Percentiles rank a stretch among this genome's conserved stretches.
These are phyloP conservation scores for Caenorhabditis sp. DNA, from an alignment of 2,888 invertebrate genomes.

Conservation along the genomic window DNA sequence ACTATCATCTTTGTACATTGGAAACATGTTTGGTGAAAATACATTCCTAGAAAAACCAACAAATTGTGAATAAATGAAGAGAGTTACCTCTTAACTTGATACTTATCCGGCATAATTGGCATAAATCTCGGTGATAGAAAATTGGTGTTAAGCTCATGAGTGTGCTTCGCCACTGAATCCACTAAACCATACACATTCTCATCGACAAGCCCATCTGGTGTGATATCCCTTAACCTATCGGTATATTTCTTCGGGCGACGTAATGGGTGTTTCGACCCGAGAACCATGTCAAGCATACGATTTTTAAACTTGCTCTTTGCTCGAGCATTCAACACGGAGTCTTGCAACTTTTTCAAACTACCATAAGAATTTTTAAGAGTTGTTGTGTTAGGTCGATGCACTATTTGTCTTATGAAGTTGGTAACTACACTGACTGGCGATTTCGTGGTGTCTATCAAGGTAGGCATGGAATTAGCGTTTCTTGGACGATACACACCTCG, in stretches of 20 bases:
- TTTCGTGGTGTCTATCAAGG: constrained; percentile 16
- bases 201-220: constrained; percentile 42
- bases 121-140: constrained; percentile 58
- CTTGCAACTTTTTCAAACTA: constrained; percentile 40
- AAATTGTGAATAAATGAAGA: no score
- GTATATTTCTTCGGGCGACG: constrained; percentile 27
- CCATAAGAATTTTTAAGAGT: constrained; percentile 17
- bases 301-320: constrained; percentile 44
- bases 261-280: constrained; percentile 54
- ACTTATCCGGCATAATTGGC: constrained; percentile 54
- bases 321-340: constrained; percentile 34
- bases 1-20: constrained; percentile 56
- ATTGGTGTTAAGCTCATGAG: constrained; percentile 46
- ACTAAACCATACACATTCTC: constrained; percentile 49
- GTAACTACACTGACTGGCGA: constrained; percentile 32
- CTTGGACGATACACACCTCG: constrained; percentile 16
- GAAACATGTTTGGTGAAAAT: constrained; percentile 61
- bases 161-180: constrained; percentile 48
- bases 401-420: constrained; percentile 22
- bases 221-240: constrained; percentile 40
- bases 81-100: constrained; percentile 29
- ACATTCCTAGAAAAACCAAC: constrained; percentile 40
- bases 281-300: constrained; percentile 59
- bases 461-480: constrained; percentile 24
- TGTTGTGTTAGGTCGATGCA: not conserved